Percentiles rank a stretch among this genome's conserved stretches.
phyloP scores from a whole-genome alignment of 1,140 invertebrate species.

The Lithobius niger region DNA sequence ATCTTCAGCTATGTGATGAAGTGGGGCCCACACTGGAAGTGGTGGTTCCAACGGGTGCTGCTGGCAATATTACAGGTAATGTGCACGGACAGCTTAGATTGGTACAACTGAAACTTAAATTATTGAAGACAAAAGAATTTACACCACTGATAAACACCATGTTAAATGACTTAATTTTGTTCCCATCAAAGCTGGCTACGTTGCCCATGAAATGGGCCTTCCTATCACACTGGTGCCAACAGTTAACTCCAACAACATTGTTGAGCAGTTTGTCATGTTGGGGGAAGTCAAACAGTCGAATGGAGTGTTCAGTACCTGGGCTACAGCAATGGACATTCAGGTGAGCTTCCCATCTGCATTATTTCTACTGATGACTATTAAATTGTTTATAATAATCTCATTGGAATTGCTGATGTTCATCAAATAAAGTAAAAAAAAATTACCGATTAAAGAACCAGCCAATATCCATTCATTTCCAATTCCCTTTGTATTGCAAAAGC shows the following conservation, averaged over 20 bases:
- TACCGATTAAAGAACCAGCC: not conserved
- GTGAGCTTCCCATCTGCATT: constrained; percentile 17
- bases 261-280: constrained; percentile 26
- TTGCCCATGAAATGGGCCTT: constrained; percentile 33
- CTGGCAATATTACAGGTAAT: constrained; percentile 33
- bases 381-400: not conserved
- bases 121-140: not conserved
- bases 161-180: not conserved
- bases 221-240: constrained; percentile 31
- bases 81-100: not conserved
- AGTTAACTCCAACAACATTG: constrained; percentile 33
- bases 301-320: constrained; percentile 24
- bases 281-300: constrained; percentile 24
- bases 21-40: constrained; percentile 26
- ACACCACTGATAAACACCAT: not conserved
- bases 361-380: constrained; percentile 1
- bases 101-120: not conserved
- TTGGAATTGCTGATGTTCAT: no score
- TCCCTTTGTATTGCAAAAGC: not conserved
- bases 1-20: constrained; percentile 25
- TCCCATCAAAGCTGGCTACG: constrained; percentile 26
- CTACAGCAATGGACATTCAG: constrained; percentile 38
- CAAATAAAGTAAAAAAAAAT: constrained; percentile 2
- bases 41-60: constrained; percentile 36
- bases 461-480: not conserved